These are phyloP conservation scores for Epinotia brunnichana DNA, from an alignment of 2,888 invertebrate species.

Conservation along the genomic window DNA sequence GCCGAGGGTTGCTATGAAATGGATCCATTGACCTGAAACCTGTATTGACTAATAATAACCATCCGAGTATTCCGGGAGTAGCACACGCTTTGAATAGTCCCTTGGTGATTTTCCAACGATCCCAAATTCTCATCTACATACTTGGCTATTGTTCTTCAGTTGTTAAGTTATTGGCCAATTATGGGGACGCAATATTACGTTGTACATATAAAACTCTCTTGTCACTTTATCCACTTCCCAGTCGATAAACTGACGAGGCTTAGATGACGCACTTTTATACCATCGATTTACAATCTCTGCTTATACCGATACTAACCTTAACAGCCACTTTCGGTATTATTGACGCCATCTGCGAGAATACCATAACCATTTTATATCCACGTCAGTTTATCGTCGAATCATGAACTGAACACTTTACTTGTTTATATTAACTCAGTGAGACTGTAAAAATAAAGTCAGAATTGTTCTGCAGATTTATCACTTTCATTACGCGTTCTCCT, in stretches of 20 bases:
- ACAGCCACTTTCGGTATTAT: slow-evolving; percentile 70
- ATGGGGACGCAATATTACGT: background rate
- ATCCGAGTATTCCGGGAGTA: background rate
- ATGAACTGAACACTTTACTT: slow-evolving; percentile 39
- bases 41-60: background rate
- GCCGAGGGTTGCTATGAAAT: background rate
- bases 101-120: background rate
- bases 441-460: slow-evolving; percentile 41
- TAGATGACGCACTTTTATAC: slow-evolving; percentile 55
- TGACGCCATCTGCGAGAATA: slow-evolving; percentile 61
- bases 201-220: background rate
- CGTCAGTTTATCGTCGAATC: slow-evolving; percentile 57
- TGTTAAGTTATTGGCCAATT: no score
- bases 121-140: background rate
- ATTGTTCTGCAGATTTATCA: slow-evolving; percentile 51
- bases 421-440: slow-evolving; percentile 42
- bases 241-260: slow-evolving; percentile 2
- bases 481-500: slow-evolving; percentile 50
- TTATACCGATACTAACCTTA: slow-evolving; percentile 62
- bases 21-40: background rate
- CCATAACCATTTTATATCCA: slow-evolving; percentile 61
- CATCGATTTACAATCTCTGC: slow-evolving; percentile 67
- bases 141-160: background rate
- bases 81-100: background rate
- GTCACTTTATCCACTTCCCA: background rate